These are phyloP conservation scores for Horisme vitalbata DNA, from an alignment of 2,888 invertebrate species.

Conservation along the genomic window DNA sequence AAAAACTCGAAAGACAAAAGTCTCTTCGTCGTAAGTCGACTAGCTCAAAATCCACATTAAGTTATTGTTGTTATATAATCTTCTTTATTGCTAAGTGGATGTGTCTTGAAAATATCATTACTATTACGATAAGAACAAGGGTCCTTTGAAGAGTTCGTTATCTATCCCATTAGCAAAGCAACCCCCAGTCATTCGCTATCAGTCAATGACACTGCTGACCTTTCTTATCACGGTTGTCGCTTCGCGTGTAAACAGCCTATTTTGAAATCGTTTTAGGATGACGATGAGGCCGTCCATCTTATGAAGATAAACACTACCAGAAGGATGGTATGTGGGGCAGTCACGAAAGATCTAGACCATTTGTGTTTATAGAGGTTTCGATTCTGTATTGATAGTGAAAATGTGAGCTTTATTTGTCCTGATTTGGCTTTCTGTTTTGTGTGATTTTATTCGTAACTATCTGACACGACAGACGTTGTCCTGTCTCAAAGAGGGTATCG, in stretches of 20 bases:
- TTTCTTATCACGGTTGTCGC: conserved; percentile 11
- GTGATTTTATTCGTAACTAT: no score
- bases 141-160: conserved; percentile 6
- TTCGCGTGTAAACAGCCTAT: conserved; percentile 11
- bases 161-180: conserved; percentile 6
- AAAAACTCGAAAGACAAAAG: no score
- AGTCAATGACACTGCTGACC: conserved; percentile 17
- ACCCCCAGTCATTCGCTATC: conserved; percentile 12
- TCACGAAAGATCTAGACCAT: neutral
- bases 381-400: no score
- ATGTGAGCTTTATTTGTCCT: no score
- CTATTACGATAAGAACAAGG: neutral
- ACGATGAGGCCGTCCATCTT: conserved; percentile 1
- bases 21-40: no score
- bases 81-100: no score
- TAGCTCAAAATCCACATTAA: no score
- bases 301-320: neutral
- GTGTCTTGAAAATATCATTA: no score
- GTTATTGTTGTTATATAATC: no score
- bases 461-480: no score
- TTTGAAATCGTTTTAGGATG: conserved; percentile 9
- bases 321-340: neutral
- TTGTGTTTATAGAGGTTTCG: neutral
- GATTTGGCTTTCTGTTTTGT: no score
- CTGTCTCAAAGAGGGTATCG: no score